These are phyloP conservation scores for Oryzias dopingdopingensis DNA, from an alignment of 2,797 vertebrate species.

Conservation along the genomic window DNA sequence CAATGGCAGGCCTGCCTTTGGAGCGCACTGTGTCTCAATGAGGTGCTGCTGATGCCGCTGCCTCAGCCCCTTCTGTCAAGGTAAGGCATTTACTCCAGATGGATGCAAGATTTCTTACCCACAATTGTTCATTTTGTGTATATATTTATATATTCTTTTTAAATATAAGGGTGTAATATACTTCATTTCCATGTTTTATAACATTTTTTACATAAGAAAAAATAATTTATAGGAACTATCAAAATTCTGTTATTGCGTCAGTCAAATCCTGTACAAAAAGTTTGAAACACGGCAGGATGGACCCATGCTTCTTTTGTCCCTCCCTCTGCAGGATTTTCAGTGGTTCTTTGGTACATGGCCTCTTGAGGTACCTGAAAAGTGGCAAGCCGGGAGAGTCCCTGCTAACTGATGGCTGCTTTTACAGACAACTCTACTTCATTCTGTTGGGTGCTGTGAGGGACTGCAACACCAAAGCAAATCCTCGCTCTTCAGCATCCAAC, in stretches of 20 bases:
- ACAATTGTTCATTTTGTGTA: too few relatives aligned
- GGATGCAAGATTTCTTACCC: too few relatives aligned
- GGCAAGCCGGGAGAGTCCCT: constrained; percentile 59
- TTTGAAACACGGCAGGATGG: too few relatives aligned
- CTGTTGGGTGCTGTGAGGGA: constrained; percentile 57
- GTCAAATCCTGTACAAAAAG: too few relatives aligned
- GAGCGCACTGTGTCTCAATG: constrained; percentile 86
- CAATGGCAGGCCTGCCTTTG: constrained; percentile 96
- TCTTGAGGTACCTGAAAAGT: constrained; percentile 57
- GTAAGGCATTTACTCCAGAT: constrained; percentile 62
- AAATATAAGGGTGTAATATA: too few relatives aligned
- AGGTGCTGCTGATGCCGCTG: constrained; percentile 84
- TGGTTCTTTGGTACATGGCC: constrained; percentile 75
- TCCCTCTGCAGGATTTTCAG: constrained; percentile 71
- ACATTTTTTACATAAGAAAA: too few relatives aligned
- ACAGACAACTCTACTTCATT: constrained; percentile 61
- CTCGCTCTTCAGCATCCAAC: constrained; percentile 27
- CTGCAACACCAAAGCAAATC: constrained; percentile 39
- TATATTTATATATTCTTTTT: too few relatives aligned
- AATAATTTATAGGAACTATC: too few relatives aligned
- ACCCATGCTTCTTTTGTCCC: not conserved
- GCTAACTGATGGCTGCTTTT: constrained; percentile 39
- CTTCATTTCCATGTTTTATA: too few relatives aligned
- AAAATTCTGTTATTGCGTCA: too few relatives aligned
- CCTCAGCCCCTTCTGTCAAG: constrained; percentile 80